A percentile compares a stretch with the other conserved stretches of the same genome.
phyloP scores from a whole-genome alignment of 2,888 invertebrate genomes.

The Phengaris alcon region DNA sequence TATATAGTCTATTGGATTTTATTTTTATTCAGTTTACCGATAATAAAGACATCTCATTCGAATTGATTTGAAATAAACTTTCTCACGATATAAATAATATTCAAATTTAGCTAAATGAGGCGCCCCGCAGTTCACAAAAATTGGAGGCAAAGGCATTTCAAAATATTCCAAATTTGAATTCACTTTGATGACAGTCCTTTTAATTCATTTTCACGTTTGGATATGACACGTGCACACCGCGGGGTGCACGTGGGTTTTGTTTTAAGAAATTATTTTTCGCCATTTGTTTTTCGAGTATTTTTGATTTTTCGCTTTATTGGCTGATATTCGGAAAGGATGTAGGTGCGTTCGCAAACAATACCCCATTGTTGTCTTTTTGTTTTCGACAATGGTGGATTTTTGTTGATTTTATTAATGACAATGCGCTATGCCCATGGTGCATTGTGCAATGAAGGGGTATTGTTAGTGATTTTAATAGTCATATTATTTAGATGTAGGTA shows the following conservation, averaged over 20 bases:
- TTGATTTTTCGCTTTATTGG: constrained; percentile 3
- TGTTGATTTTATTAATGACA: constrained; percentile 39
- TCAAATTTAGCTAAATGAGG: not conserved
- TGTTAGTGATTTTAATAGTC: constrained; percentile 32
- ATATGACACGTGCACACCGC: not conserved
- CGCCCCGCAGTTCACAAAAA: not conserved
- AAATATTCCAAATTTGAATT: not conserved
- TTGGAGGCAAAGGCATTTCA: not conserved
- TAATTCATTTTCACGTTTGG: constrained; percentile 1
- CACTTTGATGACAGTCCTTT: not conserved
- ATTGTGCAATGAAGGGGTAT: constrained; percentile 36
- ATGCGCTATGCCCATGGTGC: constrained; percentile 33
- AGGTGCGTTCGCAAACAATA: constrained; percentile 41
- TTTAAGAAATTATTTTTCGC: not conserved
- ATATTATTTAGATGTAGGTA: not conserved
- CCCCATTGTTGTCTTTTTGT: constrained; percentile 39
- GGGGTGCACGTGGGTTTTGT: constrained; percentile 23
- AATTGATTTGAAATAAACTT: constrained; percentile 1
- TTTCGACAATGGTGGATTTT: constrained; percentile 43
- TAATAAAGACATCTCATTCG: not conserved
- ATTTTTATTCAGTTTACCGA: too few species aligned
- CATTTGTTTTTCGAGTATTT: constrained; percentile 7
- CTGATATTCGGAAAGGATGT: constrained; percentile 22
- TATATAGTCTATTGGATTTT: too few species aligned
- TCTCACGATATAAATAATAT: not conserved